phyloP scores from a whole-genome alignment of 2,888 invertebrate genomes.

The Eupithecia subfuscata region DNA sequence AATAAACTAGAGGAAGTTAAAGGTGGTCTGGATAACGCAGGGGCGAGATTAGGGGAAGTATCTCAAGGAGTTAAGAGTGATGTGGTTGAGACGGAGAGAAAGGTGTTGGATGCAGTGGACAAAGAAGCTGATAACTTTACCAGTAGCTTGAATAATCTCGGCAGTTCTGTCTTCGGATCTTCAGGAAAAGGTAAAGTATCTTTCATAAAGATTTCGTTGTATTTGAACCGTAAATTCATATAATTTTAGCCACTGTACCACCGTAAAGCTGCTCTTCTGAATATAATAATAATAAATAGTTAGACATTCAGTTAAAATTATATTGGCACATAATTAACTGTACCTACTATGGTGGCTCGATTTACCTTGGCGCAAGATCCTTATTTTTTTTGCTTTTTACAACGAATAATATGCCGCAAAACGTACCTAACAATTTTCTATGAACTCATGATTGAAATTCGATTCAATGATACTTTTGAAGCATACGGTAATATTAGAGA shows the following conservation, averaged over 20 bases:
- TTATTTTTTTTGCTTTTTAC: no score
- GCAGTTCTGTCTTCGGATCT: conserved; percentile 76
- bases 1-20: conserved; percentile 76
- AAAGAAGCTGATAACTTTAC: conserved; percentile 75
- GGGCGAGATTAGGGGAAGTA: conserved; percentile 61
- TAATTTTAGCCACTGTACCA: background rate
- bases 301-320: background rate
- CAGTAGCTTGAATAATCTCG: conserved; percentile 76
- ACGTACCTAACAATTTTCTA: background rate
- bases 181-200: conserved; percentile 74
- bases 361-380: no score
- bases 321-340: background rate
- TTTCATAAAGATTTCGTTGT: background rate
- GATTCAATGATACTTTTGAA: background rate
- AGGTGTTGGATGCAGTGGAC: conserved; percentile 57
- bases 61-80: conserved; percentile 53
- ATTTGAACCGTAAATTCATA: background rate
- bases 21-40: conserved; percentile 61
- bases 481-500: background rate
- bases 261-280: background rate
- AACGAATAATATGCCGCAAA: background rate
- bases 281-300: background rate
- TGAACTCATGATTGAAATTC: background rate
- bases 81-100: conserved; percentile 55
- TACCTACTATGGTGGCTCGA: no score